These are phyloP conservation scores for Acanthopleura granulata DNA, from an alignment of 2,888 invertebrate species.

Conservation along the genomic window DNA sequence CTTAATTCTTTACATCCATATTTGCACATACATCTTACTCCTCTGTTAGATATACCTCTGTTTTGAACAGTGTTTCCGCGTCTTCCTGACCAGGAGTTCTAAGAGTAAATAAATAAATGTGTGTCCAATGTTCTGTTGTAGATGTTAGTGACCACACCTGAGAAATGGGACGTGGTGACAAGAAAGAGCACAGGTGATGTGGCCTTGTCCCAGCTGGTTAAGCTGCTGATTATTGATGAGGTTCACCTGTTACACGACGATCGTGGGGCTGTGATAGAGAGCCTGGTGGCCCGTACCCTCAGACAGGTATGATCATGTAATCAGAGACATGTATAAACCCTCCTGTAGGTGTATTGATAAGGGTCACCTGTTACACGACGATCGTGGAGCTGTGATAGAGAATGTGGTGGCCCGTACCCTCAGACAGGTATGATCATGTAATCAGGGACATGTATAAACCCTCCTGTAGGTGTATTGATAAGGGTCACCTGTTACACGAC, in stretches of 20 bases:
- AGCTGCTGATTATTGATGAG: conserved; percentile 92
- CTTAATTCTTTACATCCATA: too few relatives aligned
- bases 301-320: conserved; percentile 76
- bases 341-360: conserved; percentile 78
- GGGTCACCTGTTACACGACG: conserved; percentile 96
- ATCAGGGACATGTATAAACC: neutral
- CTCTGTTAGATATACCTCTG: too few relatives aligned
- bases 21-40: too few relatives aligned
- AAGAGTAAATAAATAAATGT: too few relatives aligned
- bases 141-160: conserved; percentile 98
- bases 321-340: too few relatives aligned
- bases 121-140: conserved; percentile 36
- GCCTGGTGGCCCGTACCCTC: conserved; percentile 93
- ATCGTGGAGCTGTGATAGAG: conserved; percentile 97
- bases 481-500: conserved; percentile 96
- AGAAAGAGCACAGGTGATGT: conserved; percentile 78
- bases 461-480: conserved; percentile 83
- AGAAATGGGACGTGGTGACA: conserved; percentile 99
- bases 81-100: too few relatives aligned
- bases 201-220: conserved; percentile 86
- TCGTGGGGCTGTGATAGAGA: conserved; percentile 97
- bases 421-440: conserved; percentile 76
- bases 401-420: conserved; percentile 95
- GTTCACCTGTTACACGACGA: conserved; percentile 97
- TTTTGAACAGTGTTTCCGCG: too few relatives aligned